phyloP scores from a whole-genome alignment of 1,140 invertebrate genomes.

The Luehdorfia chinensis region DNA sequence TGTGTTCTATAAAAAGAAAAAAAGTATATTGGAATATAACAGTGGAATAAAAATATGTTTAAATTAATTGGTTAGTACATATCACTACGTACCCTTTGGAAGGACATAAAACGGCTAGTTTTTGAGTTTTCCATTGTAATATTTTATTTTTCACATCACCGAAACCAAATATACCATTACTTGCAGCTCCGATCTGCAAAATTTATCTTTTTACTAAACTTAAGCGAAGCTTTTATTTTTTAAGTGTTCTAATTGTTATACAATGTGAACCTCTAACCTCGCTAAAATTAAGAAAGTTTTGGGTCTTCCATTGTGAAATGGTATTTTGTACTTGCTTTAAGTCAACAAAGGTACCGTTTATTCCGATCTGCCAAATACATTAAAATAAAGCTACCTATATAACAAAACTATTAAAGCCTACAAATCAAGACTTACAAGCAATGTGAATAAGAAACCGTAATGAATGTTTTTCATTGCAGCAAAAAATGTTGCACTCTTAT shows the following conservation, averaged over 20 bases:
- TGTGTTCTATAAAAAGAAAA: constrained; percentile 44
- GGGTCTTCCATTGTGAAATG: constrained; percentile 58
- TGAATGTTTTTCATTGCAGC: constrained; percentile 32
- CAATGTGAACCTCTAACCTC: constrained; percentile 44
- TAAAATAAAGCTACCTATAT: no score
- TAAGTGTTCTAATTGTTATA: neutral
- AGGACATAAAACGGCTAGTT: constrained; percentile 60
- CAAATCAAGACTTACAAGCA: constrained; percentile 40
- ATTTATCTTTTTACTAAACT: neutral
- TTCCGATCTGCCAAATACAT: constrained; percentile 35
- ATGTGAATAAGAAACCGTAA: constrained; percentile 30
- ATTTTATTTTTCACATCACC: constrained; percentile 69
- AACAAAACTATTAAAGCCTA: no score
- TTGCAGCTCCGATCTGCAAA: constrained; percentile 43
- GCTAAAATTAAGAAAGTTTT: constrained; percentile 52
- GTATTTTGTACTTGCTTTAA: constrained; percentile 59
- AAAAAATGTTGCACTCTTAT: neutral
- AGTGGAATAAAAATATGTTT: neutral
- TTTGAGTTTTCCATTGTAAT: constrained; percentile 70
- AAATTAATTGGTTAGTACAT: constrained; percentile 2
- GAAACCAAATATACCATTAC: constrained; percentile 66
- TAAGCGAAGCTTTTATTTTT: no score
- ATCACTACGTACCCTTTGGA: constrained; percentile 55
- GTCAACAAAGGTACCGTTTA: constrained; percentile 51
- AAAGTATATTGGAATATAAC: neutral